Evolutionary conservation across 2,113 vertebrate genomes (phyloP).

Genomic region (Tonatia bakeri): DNA sequence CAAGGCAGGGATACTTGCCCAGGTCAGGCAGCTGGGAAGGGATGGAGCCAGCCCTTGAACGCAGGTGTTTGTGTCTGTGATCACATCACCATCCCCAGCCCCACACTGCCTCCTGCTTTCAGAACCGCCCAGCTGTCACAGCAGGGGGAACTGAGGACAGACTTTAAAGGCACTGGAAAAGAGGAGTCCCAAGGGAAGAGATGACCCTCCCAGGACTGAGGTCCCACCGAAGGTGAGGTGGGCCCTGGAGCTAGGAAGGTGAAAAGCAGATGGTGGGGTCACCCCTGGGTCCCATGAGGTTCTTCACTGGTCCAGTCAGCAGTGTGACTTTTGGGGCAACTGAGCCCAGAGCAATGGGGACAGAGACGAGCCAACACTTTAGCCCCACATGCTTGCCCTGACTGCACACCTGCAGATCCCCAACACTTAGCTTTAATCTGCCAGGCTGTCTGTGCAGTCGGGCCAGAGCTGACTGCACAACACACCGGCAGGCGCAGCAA

Average conservation of each 20-base stretch:
- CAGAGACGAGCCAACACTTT: neutral
- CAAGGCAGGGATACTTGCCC: neutral
- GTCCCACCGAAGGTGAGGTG: neutral
- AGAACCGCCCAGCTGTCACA: neutral
- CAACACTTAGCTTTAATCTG: neutral
- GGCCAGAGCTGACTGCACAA: neutral
- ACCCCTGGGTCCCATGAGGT: rapidly evolving
- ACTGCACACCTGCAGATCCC: neutral
- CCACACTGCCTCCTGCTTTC: neutral
- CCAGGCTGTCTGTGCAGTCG: neutral
- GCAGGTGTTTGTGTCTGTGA: neutral
- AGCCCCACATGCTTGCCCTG: neutral
- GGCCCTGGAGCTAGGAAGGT: neutral
- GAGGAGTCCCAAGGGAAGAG: neutral
- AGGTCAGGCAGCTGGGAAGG: neutral
- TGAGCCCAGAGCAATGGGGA: neutral
- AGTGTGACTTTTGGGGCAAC: neutral
- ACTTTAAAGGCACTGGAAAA: neutral
- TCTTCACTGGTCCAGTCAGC: neutral
- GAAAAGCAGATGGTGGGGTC: neutral
- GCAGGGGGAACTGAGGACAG: neutral
- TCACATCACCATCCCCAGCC: neutral
- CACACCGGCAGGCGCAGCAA: neutral
- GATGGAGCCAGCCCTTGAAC: neutral
- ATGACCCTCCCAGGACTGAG: neutral